Base-by-base conservation (phyloP, 2,797 vertebrate species). In the Perdix hodgsoniae region DNA sequence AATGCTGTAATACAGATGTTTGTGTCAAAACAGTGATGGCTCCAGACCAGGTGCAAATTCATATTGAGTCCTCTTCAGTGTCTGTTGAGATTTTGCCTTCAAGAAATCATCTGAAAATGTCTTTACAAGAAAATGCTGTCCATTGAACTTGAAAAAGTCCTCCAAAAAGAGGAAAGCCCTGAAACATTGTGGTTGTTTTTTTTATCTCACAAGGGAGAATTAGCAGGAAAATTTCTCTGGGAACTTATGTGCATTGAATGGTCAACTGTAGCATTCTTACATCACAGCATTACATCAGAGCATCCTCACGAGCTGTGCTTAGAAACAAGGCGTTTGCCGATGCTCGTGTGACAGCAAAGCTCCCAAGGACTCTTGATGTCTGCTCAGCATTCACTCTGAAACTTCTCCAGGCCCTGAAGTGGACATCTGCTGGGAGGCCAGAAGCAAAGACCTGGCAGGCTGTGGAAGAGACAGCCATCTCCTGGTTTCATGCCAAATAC, bases 331-430 rank as follows among this genome's bases (percentile, higher is more conserved):
- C 24, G 26, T 18, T 78, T 86, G 67, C n/a, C 37, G 40, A 52
- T 60, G n/a, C 22, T 88, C 37, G 3, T 29, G 57, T n/a, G 78
- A 88, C 67, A 67, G 14, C 19, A 70, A 60, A 77, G 60, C 39
- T 45, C 72, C 16, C 22, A 86, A 29, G 1, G 4, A 2, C 18
- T 39, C 39, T 39, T 0, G 0, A 18, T 29, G 39, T 22, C 50
- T 50, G 50, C 76, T 65, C 23, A 40, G 45, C 31, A 29, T 65
- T 65, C 29, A 59, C 66, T 76, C 42, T 0, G 1, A 42, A 75
- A 69, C 11, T 14, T 2, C 4, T 18, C 50, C 66, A 14, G 90
- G 35, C 31, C 42, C 60, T 31, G 22, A 52, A 31, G 18, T 1
- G 29, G 76, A 31, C 1, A 60, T 16, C 66, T 90, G n/a, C 59